These are phyloP conservation scores for Melieria picta DNA, from an alignment of 2,888 invertebrate genomes.

Conservation along the genomic window DNA sequence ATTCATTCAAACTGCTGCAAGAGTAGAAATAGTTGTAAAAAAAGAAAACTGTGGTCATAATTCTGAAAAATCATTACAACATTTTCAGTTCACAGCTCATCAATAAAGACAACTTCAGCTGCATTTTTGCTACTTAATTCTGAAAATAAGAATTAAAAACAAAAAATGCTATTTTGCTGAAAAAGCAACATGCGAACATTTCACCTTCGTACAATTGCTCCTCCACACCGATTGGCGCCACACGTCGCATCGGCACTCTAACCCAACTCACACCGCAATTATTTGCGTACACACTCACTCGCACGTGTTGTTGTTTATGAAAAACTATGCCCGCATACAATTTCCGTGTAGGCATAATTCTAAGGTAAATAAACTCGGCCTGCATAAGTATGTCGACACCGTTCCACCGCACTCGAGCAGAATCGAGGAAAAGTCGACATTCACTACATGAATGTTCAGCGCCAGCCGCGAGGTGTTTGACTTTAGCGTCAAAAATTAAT, in stretches of 20 bases:
- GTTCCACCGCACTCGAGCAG: too few species aligned
- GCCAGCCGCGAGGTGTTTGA: too few species aligned
- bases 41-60: neutral
- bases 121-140: slow-evolving; percentile 26
- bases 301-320: neutral
- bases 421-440: too few species aligned
- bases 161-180: too few species aligned
- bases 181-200: slow-evolving; percentile 12
- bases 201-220: neutral
- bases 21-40: neutral
- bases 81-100: slow-evolving; percentile 5
- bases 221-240: too few species aligned
- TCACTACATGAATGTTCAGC: too few species aligned
- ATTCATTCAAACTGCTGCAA: too few species aligned
- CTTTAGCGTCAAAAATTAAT: too few species aligned
- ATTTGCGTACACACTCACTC: neutral
- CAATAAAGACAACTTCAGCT: slow-evolving; percentile 26
- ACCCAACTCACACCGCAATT: neutral
- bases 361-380: slow-evolving; percentile 24
- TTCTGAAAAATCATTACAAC: neutral
- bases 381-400: too few species aligned
- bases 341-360: slow-evolving; percentile 35
- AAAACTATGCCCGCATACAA: neutral
- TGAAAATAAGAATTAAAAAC: neutral
- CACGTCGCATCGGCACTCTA: neutral